Evolutionary conservation across 2,888 invertebrate species (phyloP), one percentile per base, ranked within the genome.

Genomic region (Ophion costatus): DNA sequence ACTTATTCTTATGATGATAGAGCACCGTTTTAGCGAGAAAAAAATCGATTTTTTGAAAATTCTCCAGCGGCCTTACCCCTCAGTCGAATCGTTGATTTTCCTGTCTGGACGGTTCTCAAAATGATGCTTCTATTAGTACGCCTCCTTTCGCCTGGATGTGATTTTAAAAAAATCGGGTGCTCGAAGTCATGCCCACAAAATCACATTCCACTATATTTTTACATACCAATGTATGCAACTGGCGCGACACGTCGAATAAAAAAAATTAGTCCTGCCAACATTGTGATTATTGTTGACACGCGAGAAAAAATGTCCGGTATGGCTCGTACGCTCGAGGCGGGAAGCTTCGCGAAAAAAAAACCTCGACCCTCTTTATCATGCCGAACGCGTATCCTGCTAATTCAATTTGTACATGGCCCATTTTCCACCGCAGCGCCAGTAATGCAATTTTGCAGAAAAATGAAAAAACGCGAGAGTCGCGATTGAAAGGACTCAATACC

Each of bases 251-350:
- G 75, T 74, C 57, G 69, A 74, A 78, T 64, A 69, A 57, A 78
- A 73, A 75, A 74, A 42, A 73, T 24, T 63, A 56, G 56, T 59
- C 75, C 81, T 76, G 86, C 84, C 87, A 87, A 88, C 83, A 84
- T 80, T 84, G 80, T 84, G 83, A 88, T 88, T 88, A 89, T 85
- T 87, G 86, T 86, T 88, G 89, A 87, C 86, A 86, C 79, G 70
- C 33, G 61, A 61, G 66, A 64, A 73, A 74, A 67, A 38, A 57
- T 42, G 67, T 20, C 20, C 70, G 51, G n/a, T 29, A 10, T 22
- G 22, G 17, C n/a, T 42, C 24, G 45, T 24, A 57, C 11, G 20
- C 56, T 17, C 33, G 24, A 29, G 9, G 61, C 45, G 29, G 24
- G 45, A 42, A 11, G 59, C 20, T 56, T 56, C 29, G 57, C 33